Evolutionary conservation across 2,113 vertebrate genomes (phyloP), one percentile per base, ranked within the genome.

Genomic region (Sylvia atricapilla): DNA sequence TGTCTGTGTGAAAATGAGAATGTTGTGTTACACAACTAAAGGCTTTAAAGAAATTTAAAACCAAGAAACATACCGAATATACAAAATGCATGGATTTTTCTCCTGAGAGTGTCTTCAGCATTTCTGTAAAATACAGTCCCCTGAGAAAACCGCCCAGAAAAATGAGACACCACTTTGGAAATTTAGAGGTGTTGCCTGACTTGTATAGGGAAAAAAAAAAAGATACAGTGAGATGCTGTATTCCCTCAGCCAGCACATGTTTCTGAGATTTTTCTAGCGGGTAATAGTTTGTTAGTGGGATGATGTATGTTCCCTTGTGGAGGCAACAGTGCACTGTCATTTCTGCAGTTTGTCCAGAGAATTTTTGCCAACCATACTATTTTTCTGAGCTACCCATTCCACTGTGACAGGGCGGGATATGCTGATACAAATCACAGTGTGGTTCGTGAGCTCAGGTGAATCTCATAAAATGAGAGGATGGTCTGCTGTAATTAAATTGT

Each of bases 401-500:
- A 37, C 33, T 80, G 52, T 80, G 94, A 82, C 83, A 96, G 92
- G 85, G 89, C 39, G 90, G 80, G 89, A 35, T 92, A 13, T 58
- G 86, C 78, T 90, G 63, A 84, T 95, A 91, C 85, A 94, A 87
- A 96, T 92, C 93, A 97, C 72, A 69, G 14, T 27, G 67, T 59
- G 66, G n/a, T 53, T 96, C 79, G 87, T 56, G 87, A 89, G 92
- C 66, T 95, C 37, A 18, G 8, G 62, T 93, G 83, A 81, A 96
- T 90, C 90, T 96, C 90, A 67, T 91, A 92, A 98, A 96, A 93
- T 88, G 50, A 94, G 93, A 96, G 59, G 46, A 69, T 46, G 67
- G 92, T 31, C 83, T 82, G 58, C 56, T 96, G 49, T 96, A 97
- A 97, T 96, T 97, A 97, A 97, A 95, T 78, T 81, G 69, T 90